Base-by-base conservation (phyloP, 2,113 vertebrate genomes). In the Chamaea fasciata region DNA sequence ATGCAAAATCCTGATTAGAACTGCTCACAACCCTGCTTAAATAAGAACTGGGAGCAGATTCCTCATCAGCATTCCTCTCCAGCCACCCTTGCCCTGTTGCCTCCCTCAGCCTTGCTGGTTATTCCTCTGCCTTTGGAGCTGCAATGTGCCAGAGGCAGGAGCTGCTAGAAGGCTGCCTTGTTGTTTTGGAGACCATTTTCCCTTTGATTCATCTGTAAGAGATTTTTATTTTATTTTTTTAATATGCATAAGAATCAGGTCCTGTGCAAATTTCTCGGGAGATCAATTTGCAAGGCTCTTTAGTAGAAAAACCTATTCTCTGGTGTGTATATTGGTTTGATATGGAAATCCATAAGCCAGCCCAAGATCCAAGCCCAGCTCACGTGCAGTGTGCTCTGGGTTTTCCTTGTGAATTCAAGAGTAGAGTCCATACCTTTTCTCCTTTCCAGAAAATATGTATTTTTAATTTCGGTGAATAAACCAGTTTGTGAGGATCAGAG, bases 261-360 rank as follows among this genome's bases (percentile, higher is more conserved):
- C 86, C 91, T 89, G 47, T 7, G 22, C 33, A 94, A 89, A 95
- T 97, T 96, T 87, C 97, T 97, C 97, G 41, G 83, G 96, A 97
- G 97, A 97, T 95, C 96, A 97, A 97, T 97, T 97, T 97, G 94
- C 92, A 82, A 96, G 86, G 60, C 75, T 96, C 89, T 97, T 94
- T 91, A 96, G 88, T 62, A 94, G 93, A 84, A 97, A 97, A 95
- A 89, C 65, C 68, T 92, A 78, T 95, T 96, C 97, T 96, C 96
- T 83, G 64, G 96, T 96, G 96, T 92, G 95, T 94, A 21, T 90
- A 76, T 92, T 93, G 94, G 95, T 97, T 97, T 97, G 97, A 97
- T 97, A 95, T 97, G 97, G 96, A 97, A 97, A 97, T 97, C 87
- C 46, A 57, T 47, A 56, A 93, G 83, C 81, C 92, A 96, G 96